Percentiles rank a stretch among this genome's conserved stretches.
These are phyloP conservation scores for Cephus rjabovi DNA, from an alignment of 2,888 invertebrate species.

Conservation along the genomic window DNA sequence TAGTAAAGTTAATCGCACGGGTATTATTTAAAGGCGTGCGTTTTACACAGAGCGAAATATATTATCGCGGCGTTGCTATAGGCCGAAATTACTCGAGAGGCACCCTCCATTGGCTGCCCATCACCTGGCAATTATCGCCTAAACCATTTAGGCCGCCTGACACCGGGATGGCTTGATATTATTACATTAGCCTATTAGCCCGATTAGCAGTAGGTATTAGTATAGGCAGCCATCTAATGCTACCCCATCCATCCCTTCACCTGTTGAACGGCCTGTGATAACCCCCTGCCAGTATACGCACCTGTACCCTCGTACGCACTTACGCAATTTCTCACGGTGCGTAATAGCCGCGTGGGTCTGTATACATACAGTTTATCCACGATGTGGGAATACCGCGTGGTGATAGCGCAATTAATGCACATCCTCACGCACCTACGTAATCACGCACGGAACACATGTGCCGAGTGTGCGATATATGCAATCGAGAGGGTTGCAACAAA, in stretches of 20 bases:
- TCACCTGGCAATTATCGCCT: slow-evolving; percentile 56
- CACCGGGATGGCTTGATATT: slow-evolving; percentile 43
- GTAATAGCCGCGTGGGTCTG: background rate
- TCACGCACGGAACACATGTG: background rate
- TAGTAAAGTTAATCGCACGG: too few species aligned
- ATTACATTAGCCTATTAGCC: slow-evolving; percentile 55
- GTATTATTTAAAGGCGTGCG: background rate
- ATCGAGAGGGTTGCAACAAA: slow-evolving; percentile 40
- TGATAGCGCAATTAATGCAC: too few species aligned
- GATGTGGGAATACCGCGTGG: too few species aligned
- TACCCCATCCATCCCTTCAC: slow-evolving; percentile 58
- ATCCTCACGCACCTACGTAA: background rate
- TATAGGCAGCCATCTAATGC: slow-evolving; percentile 54
- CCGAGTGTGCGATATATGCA: background rate
- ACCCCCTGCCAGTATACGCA: slow-evolving; percentile 33
- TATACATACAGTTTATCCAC: background rate
- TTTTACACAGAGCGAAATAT: background rate
- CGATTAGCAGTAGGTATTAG: slow-evolving; percentile 56
- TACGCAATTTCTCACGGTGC: background rate
- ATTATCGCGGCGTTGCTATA: too few species aligned
- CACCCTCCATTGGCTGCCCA: slow-evolving; percentile 29
- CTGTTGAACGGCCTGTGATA: slow-evolving; percentile 55
- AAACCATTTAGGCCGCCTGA: slow-evolving; percentile 45
- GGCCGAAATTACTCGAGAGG: too few species aligned
- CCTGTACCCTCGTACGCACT: slow-evolving; percentile 37